Evolutionary conservation across 2,113 vertebrate species (phyloP).

Genomic region (Myrmophylax atrothorax): DNA sequence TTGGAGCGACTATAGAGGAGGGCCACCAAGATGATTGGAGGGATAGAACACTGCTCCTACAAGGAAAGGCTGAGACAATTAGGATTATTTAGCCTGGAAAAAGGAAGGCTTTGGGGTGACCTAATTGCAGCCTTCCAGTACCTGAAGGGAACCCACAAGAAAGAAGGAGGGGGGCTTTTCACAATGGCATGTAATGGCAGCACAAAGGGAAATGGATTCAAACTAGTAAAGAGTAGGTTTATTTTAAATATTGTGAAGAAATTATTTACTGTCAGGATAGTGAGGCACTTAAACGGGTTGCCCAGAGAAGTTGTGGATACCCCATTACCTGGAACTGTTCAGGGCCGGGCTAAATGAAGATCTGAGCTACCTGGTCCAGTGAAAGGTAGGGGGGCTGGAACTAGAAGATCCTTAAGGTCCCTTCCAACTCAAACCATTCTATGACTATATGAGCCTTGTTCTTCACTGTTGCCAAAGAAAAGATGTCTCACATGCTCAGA

Average conservation of each 20-base stretch:
- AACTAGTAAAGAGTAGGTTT: not conserved
- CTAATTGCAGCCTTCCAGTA: not conserved
- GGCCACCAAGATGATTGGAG: not conserved
- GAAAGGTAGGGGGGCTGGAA: not conserved
- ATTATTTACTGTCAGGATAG: not conserved
- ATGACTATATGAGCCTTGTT: not conserved
- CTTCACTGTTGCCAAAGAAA: not conserved
- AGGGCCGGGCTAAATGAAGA: not conserved
- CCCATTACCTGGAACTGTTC: not conserved
- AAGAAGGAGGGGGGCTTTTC: too few species aligned
- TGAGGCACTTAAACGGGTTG: not conserved
- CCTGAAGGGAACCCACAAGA: not conserved
- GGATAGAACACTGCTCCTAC: not conserved
- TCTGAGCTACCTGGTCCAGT: not conserved
- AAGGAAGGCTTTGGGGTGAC: not conserved
- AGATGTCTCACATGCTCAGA: not conserved
- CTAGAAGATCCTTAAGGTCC: not conserved
- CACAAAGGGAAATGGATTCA: not conserved
- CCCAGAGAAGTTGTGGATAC: not conserved
- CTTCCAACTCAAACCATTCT: not conserved
- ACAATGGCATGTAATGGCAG: not conserved
- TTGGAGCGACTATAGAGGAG: not conserved
- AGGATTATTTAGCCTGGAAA: not conserved
- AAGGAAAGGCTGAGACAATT: not conserved
- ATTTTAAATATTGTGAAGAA: not conserved